Evolutionary conservation across 1,140 invertebrate genomes (phyloP).

Genomic region (Micrasema minimum): DNA sequence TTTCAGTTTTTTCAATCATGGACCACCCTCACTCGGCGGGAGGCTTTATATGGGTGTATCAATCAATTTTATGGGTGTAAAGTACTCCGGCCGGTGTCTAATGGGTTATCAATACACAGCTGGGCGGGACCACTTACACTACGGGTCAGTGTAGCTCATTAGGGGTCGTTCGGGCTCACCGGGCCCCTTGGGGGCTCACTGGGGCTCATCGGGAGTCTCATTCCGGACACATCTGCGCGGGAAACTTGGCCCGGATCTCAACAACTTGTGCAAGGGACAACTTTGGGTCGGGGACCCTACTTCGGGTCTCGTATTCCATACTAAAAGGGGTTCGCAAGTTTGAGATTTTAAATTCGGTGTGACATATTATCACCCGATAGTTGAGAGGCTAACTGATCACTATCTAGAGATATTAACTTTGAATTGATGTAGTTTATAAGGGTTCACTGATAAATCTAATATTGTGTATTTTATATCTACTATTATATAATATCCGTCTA

Average conservation of each 20-base stretch:
- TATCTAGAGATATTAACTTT: conserved; percentile 11
- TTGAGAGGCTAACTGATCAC: neutral
- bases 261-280: conserved; percentile 23
- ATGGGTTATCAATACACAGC: conserved; percentile 52
- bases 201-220: too few relatives aligned
- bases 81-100: conserved; percentile 47
- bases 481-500: too few relatives aligned
- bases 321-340: conserved; percentile 1
- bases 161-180: too few relatives aligned
- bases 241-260: conserved; percentile 4
- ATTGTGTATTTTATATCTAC: too few relatives aligned
- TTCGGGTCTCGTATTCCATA: neutral
- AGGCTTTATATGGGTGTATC: conserved; percentile 40
- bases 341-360: conserved; percentile 25
- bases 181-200: too few relatives aligned
- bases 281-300: conserved; percentile 9
- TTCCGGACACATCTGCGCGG: conserved; percentile 24
- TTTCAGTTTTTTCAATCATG: conserved; percentile 40
- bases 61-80: conserved; percentile 54
- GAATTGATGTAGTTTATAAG: too few relatives aligned
- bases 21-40: conserved; percentile 20
- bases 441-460: too few relatives aligned
- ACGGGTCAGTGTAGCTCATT: too few relatives aligned
- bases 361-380: conserved; percentile 17
- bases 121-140: neutral